Conservation (phyloP, 2,797 vertebrate species). For the Cygnus olor region DNA sequence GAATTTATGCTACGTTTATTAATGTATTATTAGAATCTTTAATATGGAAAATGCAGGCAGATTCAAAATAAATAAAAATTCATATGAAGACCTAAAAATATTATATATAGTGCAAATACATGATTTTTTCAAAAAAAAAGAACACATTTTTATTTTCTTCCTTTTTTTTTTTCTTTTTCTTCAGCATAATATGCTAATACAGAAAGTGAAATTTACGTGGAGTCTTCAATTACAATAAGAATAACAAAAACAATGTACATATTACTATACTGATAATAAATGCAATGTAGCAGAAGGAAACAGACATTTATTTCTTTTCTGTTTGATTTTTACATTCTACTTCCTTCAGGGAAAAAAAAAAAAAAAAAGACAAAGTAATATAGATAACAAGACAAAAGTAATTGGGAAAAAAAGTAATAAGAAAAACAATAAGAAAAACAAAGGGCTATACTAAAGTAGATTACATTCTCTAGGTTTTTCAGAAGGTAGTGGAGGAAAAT, state of each 20-base stretch:
- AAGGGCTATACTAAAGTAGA: background rate
- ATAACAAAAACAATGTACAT: background rate
- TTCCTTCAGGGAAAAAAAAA: background rate
- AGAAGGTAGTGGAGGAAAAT: background rate
- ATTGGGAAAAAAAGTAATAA: background rate
- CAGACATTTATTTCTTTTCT: background rate
- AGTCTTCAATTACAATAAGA: background rate
- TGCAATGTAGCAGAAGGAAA: background rate
- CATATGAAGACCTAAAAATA: background rate
- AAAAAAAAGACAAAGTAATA: background rate
- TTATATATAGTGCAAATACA: background rate
- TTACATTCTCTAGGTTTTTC: background rate
- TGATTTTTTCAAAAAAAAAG: rapidly evolving
- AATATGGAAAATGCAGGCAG: background rate
- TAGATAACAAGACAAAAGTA: background rate
- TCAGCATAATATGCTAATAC: background rate
- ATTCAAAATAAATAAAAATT: background rate
- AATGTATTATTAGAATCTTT: background rate
- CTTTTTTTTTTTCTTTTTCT: background rate
- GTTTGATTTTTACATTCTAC: background rate
- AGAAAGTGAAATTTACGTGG: background rate
- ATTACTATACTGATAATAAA: background rate
- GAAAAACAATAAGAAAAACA: background rate
- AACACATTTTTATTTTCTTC: rapidly evolving
- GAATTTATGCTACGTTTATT: background rate